Evolutionary conservation across 2,888 invertebrate species (phyloP).

Genomic region (Leptinotarsa rubiginosa): DNA sequence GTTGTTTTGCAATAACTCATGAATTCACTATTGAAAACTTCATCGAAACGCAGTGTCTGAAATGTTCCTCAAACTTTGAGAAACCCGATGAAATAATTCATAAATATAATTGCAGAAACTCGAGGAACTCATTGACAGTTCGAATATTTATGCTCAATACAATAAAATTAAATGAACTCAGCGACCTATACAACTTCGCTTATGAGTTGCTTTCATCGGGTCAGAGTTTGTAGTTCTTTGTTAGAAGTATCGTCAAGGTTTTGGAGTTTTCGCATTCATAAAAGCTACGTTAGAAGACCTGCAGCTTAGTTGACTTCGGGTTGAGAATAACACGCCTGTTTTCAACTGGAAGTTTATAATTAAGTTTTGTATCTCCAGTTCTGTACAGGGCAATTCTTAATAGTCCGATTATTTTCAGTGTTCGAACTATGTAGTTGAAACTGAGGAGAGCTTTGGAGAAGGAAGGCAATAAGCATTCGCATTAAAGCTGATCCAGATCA

Average conservation of each 20-base stretch:
- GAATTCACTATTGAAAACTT: too few species aligned
- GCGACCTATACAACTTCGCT: slow-evolving; percentile 19
- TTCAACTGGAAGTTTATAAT: slow-evolving; percentile 1
- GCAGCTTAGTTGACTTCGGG: background rate
- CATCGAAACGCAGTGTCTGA: too few species aligned
- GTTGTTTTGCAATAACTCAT: too few species aligned
- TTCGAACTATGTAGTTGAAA: background rate
- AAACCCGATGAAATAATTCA: background rate
- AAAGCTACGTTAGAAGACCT: background rate
- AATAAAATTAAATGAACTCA: slow-evolving; percentile 24
- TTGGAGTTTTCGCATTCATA: slow-evolving; percentile 13
- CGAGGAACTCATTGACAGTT: slow-evolving; percentile 21
- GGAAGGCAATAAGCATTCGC: too few species aligned
- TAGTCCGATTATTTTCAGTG: background rate
- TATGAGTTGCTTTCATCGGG: slow-evolving; percentile 13
- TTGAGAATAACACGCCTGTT: slow-evolving; percentile 9
- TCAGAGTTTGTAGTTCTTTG: slow-evolving; percentile 21
- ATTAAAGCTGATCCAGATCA: too few species aligned
- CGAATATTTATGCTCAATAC: slow-evolving; percentile 21
- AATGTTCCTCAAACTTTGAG: background rate
- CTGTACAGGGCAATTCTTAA: background rate
- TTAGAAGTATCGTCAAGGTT: slow-evolving; percentile 1
- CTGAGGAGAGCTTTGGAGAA: too few species aligned
- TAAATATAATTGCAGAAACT: slow-evolving; percentile 29
- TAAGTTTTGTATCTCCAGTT: background rate